Base-by-base conservation (phyloP, 2,113 vertebrate genomes). In the Lepisosteus oculatus region DNA sequence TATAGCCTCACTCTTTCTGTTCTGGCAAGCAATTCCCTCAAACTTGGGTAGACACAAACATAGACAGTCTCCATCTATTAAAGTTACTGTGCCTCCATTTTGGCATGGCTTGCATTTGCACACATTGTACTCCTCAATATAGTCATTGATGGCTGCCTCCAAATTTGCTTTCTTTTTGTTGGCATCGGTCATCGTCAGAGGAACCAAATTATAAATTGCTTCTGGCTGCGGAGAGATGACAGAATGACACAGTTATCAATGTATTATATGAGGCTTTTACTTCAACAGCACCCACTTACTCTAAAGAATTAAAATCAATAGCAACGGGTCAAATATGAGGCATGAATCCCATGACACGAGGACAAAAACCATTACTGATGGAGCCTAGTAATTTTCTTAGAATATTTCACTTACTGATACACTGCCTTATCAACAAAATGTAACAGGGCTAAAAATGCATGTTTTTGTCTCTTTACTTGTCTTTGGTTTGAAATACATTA, bases 21-120 rank as follows among this genome's bases (percentile, higher is more conserved):
- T 92, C 81, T 98, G 87, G 76, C 96, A 99, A 65, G 90, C 90
- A 0, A 81, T 1, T 13, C 96, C 96, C 9, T 90, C 81, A 29
- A 89, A 94, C 15, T 76, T 61, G 1, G 51, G 1, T 0, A 81
- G 13, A 71, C 96, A 99, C 51, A 93, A 45, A 8, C 96, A 98
- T 0, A 82, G 6, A 8, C 97, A 99, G 1, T 79, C 69, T 12
- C 95, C 96, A 0, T 97, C 91, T 42, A 97, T 4, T 55, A 95
- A 83, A 8, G 90, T 14, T 2, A 85, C 77, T 0, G 91, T 94
- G 3, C 91, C 96, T 63, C 95, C 96, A 3, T 98, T 96, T 9
- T 86, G 86, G 67, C 95, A 98, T 0, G 92, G 92, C 14, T 83
- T 70, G 64, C 95, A 98, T 85, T 96, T 98, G 74, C 86, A 93